phyloP scores from a whole-genome alignment of 2,888 invertebrate species.

The Lithophane semibrunnea region DNA sequence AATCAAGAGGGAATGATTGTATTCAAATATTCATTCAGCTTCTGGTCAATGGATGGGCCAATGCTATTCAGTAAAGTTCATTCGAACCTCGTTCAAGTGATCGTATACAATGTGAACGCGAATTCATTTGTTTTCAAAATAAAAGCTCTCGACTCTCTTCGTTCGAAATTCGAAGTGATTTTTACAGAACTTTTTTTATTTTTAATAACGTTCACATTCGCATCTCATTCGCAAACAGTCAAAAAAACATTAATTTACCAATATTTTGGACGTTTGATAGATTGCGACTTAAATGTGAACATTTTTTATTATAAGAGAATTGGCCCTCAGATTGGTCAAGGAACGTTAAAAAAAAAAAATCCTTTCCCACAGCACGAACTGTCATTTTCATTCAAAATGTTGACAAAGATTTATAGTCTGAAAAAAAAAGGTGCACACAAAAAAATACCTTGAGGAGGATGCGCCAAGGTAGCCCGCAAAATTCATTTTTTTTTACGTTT shows the following conservation, averaged over 20 bases:
- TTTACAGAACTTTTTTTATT: too few species aligned
- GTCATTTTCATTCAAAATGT: neutral
- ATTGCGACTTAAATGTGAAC: too few species aligned
- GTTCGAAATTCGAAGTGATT: slow-evolving; percentile 7
- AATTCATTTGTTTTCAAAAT: neutral
- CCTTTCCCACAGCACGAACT: neutral
- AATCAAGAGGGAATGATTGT: neutral
- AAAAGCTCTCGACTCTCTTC: neutral
- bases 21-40: neutral
- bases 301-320: too few species aligned
- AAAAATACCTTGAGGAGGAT: neutral
- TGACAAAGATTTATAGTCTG: neutral
- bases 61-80: neutral
- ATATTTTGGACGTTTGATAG: too few species aligned
- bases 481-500: too few species aligned
- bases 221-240: too few species aligned
- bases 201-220: too few species aligned
- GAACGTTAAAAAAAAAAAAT: too few species aligned
- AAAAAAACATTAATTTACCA: too few species aligned
- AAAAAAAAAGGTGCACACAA: neutral
- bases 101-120: too few species aligned
- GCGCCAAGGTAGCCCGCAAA: too few species aligned
- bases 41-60: too few species aligned
- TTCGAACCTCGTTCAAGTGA: neutral
- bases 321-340: neutral